phyloP scores from a whole-genome alignment of 1,140 invertebrate species.

The Steinernema khuongi region DNA sequence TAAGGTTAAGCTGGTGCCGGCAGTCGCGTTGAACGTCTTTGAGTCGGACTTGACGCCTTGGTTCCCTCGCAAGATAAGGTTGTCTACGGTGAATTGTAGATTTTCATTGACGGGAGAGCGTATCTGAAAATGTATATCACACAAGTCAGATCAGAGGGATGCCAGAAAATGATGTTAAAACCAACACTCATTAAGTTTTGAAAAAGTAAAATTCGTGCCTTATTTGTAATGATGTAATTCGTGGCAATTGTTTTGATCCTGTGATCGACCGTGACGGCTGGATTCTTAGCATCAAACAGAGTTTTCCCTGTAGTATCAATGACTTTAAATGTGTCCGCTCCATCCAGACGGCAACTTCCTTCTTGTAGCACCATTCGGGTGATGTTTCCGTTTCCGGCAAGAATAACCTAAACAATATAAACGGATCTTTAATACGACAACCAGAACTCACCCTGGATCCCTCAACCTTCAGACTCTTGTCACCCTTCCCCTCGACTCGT shows the following conservation, averaged over 20 bases:
- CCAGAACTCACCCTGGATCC: conserved; percentile 28
- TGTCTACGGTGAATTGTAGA: conserved; percentile 39
- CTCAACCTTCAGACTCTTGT: conserved; percentile 31
- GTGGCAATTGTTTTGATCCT: conserved; percentile 43
- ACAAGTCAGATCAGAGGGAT: background rate
- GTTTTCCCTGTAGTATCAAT: conserved; percentile 34
- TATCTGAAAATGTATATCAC: conserved; percentile 36
- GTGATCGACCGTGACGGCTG: conserved; percentile 40
- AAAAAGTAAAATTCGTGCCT: no score
- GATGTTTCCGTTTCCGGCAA: conserved; percentile 32
- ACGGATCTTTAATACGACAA: conserved; percentile 7
- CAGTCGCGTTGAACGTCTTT: conserved; percentile 40
- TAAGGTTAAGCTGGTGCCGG: conserved; percentile 34
- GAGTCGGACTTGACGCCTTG: conserved; percentile 45
- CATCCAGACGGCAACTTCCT: conserved; percentile 42
- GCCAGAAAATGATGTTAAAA: background rate
- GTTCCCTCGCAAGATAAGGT: conserved; percentile 44
- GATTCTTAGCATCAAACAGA: conserved; percentile 43
- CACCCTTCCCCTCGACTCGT: conserved; percentile 42
- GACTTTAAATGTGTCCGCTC: conserved; percentile 38
- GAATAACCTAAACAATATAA: conserved; percentile 37
- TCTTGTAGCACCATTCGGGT: conserved; percentile 43
- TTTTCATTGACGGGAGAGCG: conserved; percentile 44
- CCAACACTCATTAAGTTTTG: no score
- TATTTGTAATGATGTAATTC: conserved; percentile 46